Evolutionary conservation across 2,113 vertebrate species (phyloP).

Genomic region (human): DNA sequence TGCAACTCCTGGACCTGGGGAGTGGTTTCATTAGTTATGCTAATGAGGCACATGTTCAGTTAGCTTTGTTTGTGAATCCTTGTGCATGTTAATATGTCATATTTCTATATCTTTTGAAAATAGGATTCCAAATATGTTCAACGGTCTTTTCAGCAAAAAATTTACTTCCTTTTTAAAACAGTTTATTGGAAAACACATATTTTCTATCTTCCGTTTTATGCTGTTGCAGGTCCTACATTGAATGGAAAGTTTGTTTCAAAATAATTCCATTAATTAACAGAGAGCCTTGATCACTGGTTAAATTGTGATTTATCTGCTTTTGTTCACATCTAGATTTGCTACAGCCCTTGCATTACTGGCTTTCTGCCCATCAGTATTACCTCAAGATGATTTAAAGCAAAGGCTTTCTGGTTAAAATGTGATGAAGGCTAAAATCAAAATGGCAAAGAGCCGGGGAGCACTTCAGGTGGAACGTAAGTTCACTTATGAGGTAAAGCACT

Average conservation of each 20-base stretch:
- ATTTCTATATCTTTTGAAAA: neutral
- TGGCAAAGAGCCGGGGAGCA: neutral
- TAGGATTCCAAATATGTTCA: neutral
- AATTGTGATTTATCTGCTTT: neutral
- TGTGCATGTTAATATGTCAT: neutral
- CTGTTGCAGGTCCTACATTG: neutral
- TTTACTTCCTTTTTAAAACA: neutral
- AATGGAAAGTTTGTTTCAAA: neutral
- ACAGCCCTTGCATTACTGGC: neutral
- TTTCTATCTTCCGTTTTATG: neutral
- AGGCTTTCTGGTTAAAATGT: constrained; percentile 9
- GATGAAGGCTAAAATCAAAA: neutral
- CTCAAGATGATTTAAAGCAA: neutral
- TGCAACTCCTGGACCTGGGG: neutral
- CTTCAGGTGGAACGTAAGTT: constrained; percentile 64
- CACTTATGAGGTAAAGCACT: constrained; percentile 68
- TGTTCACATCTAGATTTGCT: neutral
- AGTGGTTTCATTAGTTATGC: neutral
- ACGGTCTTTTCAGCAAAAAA: neutral
- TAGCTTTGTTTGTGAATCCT: neutral
- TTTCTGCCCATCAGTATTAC: neutral
- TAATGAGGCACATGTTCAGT: neutral
- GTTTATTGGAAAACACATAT: neutral
- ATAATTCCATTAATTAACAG: neutral
- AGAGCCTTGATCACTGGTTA: neutral